Conservation (phyloP, 2,113 vertebrate genomes). For the Steatornis caripensis region DNA sequence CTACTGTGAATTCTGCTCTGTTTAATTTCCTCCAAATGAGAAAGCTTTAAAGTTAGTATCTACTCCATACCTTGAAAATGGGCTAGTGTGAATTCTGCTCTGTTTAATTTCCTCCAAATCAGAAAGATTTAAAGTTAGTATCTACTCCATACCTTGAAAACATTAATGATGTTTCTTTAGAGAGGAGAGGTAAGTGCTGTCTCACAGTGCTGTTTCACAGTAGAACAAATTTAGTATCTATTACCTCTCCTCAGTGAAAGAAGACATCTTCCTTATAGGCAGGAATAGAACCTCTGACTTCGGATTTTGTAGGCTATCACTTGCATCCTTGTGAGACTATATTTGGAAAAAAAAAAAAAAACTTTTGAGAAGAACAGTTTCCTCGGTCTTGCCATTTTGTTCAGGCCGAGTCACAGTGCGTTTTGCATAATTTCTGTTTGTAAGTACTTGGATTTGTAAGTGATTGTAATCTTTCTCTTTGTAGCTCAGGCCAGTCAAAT, state of each 20-base stretch:
- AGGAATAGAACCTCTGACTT: not conserved
- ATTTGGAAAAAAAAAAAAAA: not conserved
- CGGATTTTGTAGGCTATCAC: not conserved
- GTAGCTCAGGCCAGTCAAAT: constrained; percentile 89
- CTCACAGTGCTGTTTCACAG: not conserved
- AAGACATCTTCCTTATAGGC: not conserved
- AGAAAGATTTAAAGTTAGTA: not conserved
- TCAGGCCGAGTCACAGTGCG: not conserved
- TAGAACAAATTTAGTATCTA: not conserved
- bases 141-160: not conserved
- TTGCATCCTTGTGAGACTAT: not conserved
- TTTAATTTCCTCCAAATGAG: not conserved
- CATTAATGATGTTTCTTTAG: not conserved
- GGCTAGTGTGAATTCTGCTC: not conserved
- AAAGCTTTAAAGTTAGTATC: not conserved
- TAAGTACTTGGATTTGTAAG: not conserved
- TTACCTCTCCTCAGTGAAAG: not conserved
- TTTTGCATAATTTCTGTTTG: not conserved
- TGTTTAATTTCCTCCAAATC: not conserved
- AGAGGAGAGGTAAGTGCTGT: not conserved
- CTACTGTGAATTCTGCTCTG: not conserved
- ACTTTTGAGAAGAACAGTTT: not conserved
- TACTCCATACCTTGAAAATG: not conserved
- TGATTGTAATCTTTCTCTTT: not conserved
- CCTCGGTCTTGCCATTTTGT: not conserved